Conservation (phyloP, 2,113 vertebrate genomes). For the Sinocyclocheilus anophthalmus region DNA sequence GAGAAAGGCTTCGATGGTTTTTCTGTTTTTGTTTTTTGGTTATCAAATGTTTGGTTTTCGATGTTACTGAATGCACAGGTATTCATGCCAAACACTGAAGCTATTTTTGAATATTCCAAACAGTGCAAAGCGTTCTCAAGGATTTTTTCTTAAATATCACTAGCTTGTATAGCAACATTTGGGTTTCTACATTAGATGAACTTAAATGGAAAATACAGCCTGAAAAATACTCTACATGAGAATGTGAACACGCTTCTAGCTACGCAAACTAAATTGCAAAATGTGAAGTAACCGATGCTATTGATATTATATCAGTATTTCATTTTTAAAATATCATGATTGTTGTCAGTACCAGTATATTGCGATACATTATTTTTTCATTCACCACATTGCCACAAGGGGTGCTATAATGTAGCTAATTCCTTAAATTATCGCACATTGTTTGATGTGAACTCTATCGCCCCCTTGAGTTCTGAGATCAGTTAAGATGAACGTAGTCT, state of each 20-base stretch:
- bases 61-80: background rate
- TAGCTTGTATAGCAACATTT: background rate
- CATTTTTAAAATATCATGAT: background rate
- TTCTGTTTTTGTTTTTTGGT: background rate
- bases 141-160: background rate
- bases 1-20: background rate
- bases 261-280: background rate
- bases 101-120: background rate
- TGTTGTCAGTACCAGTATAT: background rate
- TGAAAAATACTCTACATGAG: background rate
- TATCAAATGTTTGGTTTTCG: background rate
- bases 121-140: constrained; percentile 5
- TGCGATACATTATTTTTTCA: background rate
- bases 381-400: background rate
- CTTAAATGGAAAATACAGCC: background rate
- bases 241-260: background rate
- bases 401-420: background rate
- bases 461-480: background rate
- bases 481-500: background rate
- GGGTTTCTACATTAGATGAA: background rate
- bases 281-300: background rate
- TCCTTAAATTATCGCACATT: background rate
- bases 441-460: background rate
- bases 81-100: constrained; percentile 8
- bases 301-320: background rate